Evolutionary conservation across 2,888 invertebrate genomes (phyloP).

Genomic region (Kuschelorhynchus macadamiae): DNA sequence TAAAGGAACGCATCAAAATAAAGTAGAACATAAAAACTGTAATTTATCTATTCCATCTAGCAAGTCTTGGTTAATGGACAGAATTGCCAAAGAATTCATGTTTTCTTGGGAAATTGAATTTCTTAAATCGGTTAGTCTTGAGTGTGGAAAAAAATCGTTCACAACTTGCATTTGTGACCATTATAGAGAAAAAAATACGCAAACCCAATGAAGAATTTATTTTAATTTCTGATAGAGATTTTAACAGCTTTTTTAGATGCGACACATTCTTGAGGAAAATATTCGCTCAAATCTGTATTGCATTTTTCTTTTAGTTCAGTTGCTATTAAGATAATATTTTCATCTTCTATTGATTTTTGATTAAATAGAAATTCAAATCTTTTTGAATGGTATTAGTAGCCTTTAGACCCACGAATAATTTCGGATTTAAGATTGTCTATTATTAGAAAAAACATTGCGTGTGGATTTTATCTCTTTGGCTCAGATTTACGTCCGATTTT

Average conservation of each 20-base stretch:
- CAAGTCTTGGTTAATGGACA: slow-evolving; percentile 39
- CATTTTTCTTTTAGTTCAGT: slow-evolving; percentile 7
- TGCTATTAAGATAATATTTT: slow-evolving; percentile 15
- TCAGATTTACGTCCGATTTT: slow-evolving; percentile 11
- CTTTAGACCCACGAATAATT: slow-evolving; percentile 11
- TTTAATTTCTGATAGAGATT: slow-evolving; percentile 1
- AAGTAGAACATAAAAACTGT: no score
- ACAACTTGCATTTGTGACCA: no score
- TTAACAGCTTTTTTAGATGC: slow-evolving; percentile 25
- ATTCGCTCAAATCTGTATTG: slow-evolving; percentile 11
- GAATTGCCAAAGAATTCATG: no score
- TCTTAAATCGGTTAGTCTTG: no score
- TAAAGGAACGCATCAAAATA: no score
- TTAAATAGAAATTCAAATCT: slow-evolving; percentile 15
- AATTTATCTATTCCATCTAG: no score
- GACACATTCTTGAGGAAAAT: slow-evolving; percentile 33
- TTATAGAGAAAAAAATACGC: no score
- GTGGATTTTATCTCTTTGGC: slow-evolving; percentile 5
- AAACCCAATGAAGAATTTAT: not conserved
- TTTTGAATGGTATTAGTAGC: slow-evolving; percentile 9
- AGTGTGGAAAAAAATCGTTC: no score
- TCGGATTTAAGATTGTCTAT: slow-evolving; percentile 21
- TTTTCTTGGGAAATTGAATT: no score
- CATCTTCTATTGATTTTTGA: not conserved
- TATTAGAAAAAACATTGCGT: slow-evolving; percentile 15